Conservation (phyloP, 1,140 invertebrate species). For the Magallana ariakensis region DNA sequence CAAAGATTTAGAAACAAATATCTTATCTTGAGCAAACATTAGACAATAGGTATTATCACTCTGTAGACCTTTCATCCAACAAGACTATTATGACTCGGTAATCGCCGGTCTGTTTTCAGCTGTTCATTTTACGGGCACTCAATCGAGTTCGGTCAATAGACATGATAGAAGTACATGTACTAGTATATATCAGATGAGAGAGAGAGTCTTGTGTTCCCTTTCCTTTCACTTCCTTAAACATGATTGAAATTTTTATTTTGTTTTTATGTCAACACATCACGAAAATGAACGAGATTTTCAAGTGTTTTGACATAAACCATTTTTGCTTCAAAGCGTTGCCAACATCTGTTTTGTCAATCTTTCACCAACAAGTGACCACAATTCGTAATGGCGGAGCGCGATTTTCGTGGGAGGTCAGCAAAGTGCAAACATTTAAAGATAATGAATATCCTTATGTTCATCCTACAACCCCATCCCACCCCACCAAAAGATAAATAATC, state of each 20-base stretch:
- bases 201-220: too few relatives aligned
- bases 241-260: background rate
- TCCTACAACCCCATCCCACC: too few relatives aligned
- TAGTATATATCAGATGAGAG: too few relatives aligned
- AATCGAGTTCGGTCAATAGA: too few relatives aligned
- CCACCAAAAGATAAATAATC: too few relatives aligned
- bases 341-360: background rate
- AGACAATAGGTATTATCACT: slow-evolving; percentile 18
- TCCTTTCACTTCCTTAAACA: background rate
- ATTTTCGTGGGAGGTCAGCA: background rate
- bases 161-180: too few relatives aligned
- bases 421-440: slow-evolving; percentile 10
- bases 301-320: background rate
- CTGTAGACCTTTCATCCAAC: slow-evolving; percentile 2
- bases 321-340: background rate
- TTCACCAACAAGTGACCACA: background rate
- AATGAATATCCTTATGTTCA: background rate
- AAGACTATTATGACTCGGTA: background rate
- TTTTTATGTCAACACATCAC: slow-evolving; percentile 5
- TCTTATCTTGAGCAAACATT: slow-evolving; percentile 29
- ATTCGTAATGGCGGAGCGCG: too few relatives aligned
- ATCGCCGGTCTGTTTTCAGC: background rate
- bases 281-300: background rate
- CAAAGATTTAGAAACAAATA: background rate
- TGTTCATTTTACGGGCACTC: background rate